phyloP scores from a whole-genome alignment of 2,797 vertebrate genomes.

The Sphenopsis melanotis region DNA sequence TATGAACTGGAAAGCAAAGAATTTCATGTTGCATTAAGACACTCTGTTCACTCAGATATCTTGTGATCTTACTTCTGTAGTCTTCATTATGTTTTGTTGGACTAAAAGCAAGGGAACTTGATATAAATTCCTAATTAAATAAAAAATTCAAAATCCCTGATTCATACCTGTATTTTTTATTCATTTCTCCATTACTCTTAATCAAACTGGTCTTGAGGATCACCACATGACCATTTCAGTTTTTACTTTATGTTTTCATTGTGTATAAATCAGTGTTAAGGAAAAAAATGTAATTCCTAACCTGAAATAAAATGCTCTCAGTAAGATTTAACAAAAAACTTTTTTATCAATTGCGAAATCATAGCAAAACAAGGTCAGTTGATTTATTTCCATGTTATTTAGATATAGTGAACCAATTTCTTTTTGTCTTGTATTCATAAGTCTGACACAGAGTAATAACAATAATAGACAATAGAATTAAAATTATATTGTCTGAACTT shows the following conservation, averaged over 20 bases:
- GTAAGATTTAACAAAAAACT: neutral
- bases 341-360: neutral
- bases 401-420: neutral
- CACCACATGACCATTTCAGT: accelerated
- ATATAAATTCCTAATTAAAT: neutral
- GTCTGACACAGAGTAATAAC: neutral
- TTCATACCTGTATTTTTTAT: neutral
- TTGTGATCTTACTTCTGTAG: neutral
- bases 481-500: neutral
- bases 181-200: neutral
- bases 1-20: neutral
- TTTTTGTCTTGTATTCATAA: neutral
- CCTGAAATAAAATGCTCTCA: neutral
- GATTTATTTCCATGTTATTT: neutral
- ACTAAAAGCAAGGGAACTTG: neutral
- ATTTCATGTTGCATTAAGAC: neutral
- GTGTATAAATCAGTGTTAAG: neutral
- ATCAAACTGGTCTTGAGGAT: neutral
- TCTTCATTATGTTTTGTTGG: neutral
- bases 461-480: neutral
- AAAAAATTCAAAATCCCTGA: neutral
- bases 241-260: neutral
- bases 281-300: neutral
- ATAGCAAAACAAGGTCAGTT: neutral
- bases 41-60: neutral